Base-by-base conservation (phyloP, 2,888 invertebrate genomes). In the Eupithecia vulgata region DNA sequence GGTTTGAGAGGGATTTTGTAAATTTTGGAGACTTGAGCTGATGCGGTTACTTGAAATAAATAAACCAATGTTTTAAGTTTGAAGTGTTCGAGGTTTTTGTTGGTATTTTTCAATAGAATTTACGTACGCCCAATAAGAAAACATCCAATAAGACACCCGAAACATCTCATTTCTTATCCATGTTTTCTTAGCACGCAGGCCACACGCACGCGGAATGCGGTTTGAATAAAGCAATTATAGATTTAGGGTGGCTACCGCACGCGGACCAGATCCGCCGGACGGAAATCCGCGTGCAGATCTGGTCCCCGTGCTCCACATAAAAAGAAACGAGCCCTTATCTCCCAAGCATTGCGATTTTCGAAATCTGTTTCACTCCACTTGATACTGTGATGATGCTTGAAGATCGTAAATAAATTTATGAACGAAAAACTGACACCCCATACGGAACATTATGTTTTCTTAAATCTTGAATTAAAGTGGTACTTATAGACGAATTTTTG, bases 1-100 rank as follows among this genome's bases (percentile, higher is more conserved):
- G 57, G 34, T 59, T 59, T 59, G 15, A 37, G 45, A 70, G 59
- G 65, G 48, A 66, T 71, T 74, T 68, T 71, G 13, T n/a, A 42
- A 65, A 65, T 40, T 65, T 21, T 25, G 21, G 62, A 21, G 37
- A 6, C 21, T 37, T 40, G 6, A 7, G 59, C 30, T 30, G 30
- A 59, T 30, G 25, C 12, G 7, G n/a, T 3, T n/a, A 52, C 10
- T 21, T 21, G 0, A 52, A 10, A n/a, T 52, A 52, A 21, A 52
- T 52, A 52, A 10, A 52, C 52, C 21, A 52, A 21, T 8, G 17
- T 15, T 5, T 15, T 40, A 40, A 13, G 40, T 13, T 42, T 15
- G 15, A 15, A 45, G 1, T 52, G 12, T 21, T 52, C 12, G 21
- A 21, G 1, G n/a, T 52, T 25, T 52, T 13, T 25, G 5, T 25